Evolutionary conservation across 2,888 invertebrate species (phyloP), one percentile per base, ranked within the genome.

Genomic region (Tenthredo distinguenda): DNA sequence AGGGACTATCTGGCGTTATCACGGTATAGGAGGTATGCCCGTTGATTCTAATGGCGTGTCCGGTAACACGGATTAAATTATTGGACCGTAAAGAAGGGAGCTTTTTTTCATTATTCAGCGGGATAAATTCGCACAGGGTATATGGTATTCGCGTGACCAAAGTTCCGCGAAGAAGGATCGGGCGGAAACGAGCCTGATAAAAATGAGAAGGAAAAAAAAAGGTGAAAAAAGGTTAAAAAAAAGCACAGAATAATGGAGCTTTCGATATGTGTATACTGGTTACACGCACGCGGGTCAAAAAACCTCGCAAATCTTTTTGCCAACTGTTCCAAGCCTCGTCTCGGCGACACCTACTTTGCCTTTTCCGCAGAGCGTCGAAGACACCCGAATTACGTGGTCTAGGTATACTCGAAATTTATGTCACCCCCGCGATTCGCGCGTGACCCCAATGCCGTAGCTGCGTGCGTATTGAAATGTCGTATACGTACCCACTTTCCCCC

Each of bases 11-110:
- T 47, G 47, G 50, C 31, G 55, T 77, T 50, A 77, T 76, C 76
- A 15, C 47, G 21, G 50, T 26, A 34, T 91, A 34, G 31, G 26
- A 26, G 31, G 26, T 15, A 68, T 68, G 34, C 72, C 91, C 89
- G 89, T 87, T 92, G 91, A 92, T 92, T 92, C 90, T 91, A 92
- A 92, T 91, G 91, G 90, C 87, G 88, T 89, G 85, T 76, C 85
- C 86, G 85, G 81, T 85, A 65, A 62, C 76, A 62, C 79, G 85
- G 87, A 88, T 87, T 86, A 87, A 87, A 90, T 90, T 83, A 82
- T 82, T 43, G 81, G 68, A 85, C 81, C 76, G 81, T 85, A 37
- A 79, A 58, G 62, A 58, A 31, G 43, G 84, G 40, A 47, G 72
- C 21, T 31, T 62, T 84, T 84, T 77, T 84, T 77, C 40, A 74